Percentiles rank a stretch among this genome's conserved stretches.
Conservation (phyloP, 2,113 vertebrate genomes). For the Calyptommatus sinebrachiatus region DNA sequence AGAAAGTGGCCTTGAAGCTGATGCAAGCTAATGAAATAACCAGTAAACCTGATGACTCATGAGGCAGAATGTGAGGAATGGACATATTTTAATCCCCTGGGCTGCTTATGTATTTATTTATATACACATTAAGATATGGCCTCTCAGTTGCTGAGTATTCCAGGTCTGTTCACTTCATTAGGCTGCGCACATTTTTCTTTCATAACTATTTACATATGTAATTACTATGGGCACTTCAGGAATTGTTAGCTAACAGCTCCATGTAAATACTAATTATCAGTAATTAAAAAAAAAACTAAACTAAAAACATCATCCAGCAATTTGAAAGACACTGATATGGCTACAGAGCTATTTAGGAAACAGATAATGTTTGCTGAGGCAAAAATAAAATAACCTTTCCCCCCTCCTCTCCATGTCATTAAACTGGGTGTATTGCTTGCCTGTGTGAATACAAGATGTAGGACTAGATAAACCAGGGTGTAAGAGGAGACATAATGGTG, state of each 20-base stretch:
- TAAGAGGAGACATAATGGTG: too few relatives aligned
- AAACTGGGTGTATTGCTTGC: constrained; percentile 52
- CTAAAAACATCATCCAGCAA: constrained; percentile 49
- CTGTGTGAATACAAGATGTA: constrained; percentile 32
- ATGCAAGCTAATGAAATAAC: not conserved
- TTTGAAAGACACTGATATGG: constrained; percentile 72
- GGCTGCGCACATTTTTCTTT: constrained; percentile 54
- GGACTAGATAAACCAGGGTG: too few relatives aligned
- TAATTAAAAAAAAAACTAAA: constrained; percentile 74
- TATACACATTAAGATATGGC: constrained; percentile 29
- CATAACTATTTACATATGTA: constrained; percentile 74
- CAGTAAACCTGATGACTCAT: constrained; percentile 8
- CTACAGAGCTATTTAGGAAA: constrained; percentile 70
- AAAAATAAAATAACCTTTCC: constrained; percentile 63
- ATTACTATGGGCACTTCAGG: constrained; percentile 75
- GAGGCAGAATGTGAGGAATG: constrained; percentile 8
- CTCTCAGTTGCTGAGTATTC: constrained; percentile 39
- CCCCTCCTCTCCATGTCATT: constrained; percentile 52
- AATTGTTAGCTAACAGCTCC: constrained; percentile 78
- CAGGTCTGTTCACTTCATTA: constrained; percentile 47
- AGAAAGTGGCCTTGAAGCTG: not conserved
- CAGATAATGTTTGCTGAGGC: constrained; percentile 48
- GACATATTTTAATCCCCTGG: not conserved
- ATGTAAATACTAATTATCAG: constrained; percentile 85
- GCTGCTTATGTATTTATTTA: constrained; percentile 16